A percentile compares a stretch with the other conserved stretches of the same genome.
Evolutionary conservation across 2,888 invertebrate genomes (phyloP).

Genomic region (Gibbula magus): DNA sequence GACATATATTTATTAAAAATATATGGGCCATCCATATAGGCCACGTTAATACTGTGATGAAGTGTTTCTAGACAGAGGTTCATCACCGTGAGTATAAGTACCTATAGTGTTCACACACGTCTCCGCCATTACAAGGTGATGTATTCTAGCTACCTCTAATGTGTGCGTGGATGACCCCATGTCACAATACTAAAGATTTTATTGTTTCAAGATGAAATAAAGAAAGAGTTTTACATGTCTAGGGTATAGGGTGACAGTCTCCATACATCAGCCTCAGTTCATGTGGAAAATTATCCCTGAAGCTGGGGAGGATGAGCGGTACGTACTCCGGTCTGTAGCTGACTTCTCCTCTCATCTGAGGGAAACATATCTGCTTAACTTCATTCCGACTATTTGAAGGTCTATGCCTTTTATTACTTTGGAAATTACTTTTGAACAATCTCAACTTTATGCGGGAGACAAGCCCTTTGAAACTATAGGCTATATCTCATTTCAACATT

Average conservation of each 20-base stretch:
- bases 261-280: not conserved
- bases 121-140: not conserved
- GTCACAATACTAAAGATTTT: not conserved
- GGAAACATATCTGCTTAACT: not conserved
- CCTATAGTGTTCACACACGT: too few species aligned
- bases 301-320: not conserved
- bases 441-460: too few species aligned
- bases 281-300: slow-evolving; percentile 7
- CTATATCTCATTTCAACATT: not conserved
- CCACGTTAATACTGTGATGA: too few species aligned
- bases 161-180: not conserved
- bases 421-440: not conserved
- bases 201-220: slow-evolving; percentile 5
- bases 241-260: slow-evolving; percentile 7
- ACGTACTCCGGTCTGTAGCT: too few species aligned
- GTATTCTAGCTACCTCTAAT: not conserved
- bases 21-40: too few species aligned
- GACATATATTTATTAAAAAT: too few species aligned
- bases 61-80: too few species aligned
- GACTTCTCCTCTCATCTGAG: not conserved
- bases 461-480: not conserved
- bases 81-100: too few species aligned
- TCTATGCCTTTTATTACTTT: not conserved
- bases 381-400: not conserved
- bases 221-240: slow-evolving; percentile 13